Base-by-base conservation (phyloP, 2,113 vertebrate species). In the Salvelinus namaycush region DNA sequence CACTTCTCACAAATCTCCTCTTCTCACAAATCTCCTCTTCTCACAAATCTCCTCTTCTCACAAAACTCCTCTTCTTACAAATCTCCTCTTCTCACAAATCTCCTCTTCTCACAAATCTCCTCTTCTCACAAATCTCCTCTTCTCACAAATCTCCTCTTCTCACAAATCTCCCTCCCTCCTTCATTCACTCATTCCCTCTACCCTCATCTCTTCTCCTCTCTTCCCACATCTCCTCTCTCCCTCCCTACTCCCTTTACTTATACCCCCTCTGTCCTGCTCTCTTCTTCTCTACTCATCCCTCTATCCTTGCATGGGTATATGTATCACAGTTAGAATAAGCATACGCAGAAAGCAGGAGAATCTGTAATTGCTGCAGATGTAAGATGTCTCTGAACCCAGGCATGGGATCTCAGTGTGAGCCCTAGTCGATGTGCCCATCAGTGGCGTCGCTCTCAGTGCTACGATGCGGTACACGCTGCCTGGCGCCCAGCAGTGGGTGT, bases 401-500 rank as follows among this genome's bases (percentile, higher is more conserved):
- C 73, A 66, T 65, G 39, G 27, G 24, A 74, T 65, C 60, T 74
- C 62, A 31, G 49, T 22, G 57, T 13, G 12, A 59, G 26, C 5
- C 51, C 18, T 26, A 57, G 13, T 72, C 18, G 16, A 16, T 31
- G 24, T 54, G 39, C 12, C 11, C 24, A 18, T 16, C 8, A 11
- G 7, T 14, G 67, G 67, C 4, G 73, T 16, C 9, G n/a, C 60
- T 5, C 3, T 49, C 75, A 64, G 66, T 22, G 26, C 1, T 20
- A 14, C 64, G 20, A 22, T 9, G 64, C 24, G 3, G 22, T 26
- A 27, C 64, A 66, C 9, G 8, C 57, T 13, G 16, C 34, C 34
- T 44, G n/a, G 39, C 4, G 79, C 70, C 73, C 57, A 14, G 44
- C 22, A 69, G 18, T 65, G 12, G 16, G 22, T 75, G 75, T 78